A percentile compares a stretch with the other conserved stretches of the same genome.
Conservation (phyloP, 2,797 vertebrate species). For the Myotis myotis region DNA sequence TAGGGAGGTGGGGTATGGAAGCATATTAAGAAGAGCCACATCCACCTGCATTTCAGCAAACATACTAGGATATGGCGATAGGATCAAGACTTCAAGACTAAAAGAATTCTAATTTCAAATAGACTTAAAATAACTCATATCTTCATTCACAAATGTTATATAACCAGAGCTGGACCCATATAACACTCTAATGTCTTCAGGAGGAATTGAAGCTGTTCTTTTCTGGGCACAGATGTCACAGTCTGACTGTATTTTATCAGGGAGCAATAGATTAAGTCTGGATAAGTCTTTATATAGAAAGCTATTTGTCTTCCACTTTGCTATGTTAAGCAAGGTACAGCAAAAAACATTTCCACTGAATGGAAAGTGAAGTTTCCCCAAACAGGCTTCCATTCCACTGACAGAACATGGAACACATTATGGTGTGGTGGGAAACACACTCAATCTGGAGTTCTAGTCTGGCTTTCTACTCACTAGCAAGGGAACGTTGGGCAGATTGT, state of each 20-base stretch:
- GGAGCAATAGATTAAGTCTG: not conserved
- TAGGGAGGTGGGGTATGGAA: too few relatives aligned
- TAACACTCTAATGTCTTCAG: not conserved
- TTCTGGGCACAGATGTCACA: not conserved
- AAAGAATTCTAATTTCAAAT: not conserved
- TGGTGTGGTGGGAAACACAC: not conserved
- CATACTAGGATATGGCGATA: not conserved
- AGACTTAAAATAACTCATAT: not conserved
- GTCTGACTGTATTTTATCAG: not conserved
- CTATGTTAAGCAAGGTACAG: not conserved
- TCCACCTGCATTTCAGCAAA: not conserved
- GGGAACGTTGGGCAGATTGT: not conserved
- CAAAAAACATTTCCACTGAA: not conserved
- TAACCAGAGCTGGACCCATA: not conserved
- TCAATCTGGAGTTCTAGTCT: not conserved
- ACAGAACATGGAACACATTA: not conserved
- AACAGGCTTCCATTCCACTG: not conserved
- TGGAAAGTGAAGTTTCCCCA: not conserved
- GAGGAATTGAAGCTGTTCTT: conserved; percentile 4
- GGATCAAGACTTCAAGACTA: not conserved
- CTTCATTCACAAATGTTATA: not conserved
- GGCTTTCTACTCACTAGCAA: not conserved
- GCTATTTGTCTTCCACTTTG: conserved; percentile 42
- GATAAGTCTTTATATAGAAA: conserved; percentile 30
- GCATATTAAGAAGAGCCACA: not conserved